These are phyloP conservation scores for Gephyroberyx darwinii DNA, from an alignment of 2,797 vertebrate species.

Conservation along the genomic window DNA sequence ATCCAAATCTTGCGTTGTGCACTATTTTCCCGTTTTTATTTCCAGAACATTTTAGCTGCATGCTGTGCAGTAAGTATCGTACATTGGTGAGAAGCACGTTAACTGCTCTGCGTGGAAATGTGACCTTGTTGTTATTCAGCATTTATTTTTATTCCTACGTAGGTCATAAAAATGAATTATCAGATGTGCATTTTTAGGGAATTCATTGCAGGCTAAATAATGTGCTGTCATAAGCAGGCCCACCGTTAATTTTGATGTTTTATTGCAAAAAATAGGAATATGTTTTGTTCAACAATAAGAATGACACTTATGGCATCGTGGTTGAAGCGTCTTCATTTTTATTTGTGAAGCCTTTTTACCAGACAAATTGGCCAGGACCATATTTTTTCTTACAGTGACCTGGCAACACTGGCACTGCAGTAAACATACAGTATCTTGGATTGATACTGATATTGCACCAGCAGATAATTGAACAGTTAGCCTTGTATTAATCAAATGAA, in stretches of 20 bases:
- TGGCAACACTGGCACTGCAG: not conserved
- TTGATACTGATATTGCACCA: not conserved
- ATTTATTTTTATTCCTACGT: too few relatives aligned
- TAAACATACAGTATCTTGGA: not conserved
- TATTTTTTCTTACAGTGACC: not conserved
- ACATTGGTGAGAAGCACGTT: slow-evolving; percentile 5
- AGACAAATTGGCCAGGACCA: not conserved
- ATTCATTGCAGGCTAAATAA: slow-evolving; percentile 6
- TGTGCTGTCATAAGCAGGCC: not conserved
- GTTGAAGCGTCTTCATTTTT: not conserved
- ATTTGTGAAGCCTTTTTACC: not conserved
- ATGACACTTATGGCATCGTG: too few relatives aligned
- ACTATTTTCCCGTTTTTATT: not conserved
- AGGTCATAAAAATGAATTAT: slow-evolving; percentile 51
- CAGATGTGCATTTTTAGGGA: slow-evolving; percentile 40
- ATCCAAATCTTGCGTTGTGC: not conserved
- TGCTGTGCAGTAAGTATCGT: slow-evolving; percentile 7
- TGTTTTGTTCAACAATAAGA: slow-evolving; percentile 5
- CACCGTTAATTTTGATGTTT: too few relatives aligned
- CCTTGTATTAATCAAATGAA: not conserved
- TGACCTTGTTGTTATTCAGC: slow-evolving; percentile 42
- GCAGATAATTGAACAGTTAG: not conserved
- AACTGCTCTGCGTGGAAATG: slow-evolving; percentile 27
- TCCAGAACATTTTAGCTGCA: not conserved
- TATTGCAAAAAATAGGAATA: not conserved